Evolutionary conservation across 2,888 invertebrate genomes (phyloP).

Genomic region (Cryptocheilus praepositus): DNA sequence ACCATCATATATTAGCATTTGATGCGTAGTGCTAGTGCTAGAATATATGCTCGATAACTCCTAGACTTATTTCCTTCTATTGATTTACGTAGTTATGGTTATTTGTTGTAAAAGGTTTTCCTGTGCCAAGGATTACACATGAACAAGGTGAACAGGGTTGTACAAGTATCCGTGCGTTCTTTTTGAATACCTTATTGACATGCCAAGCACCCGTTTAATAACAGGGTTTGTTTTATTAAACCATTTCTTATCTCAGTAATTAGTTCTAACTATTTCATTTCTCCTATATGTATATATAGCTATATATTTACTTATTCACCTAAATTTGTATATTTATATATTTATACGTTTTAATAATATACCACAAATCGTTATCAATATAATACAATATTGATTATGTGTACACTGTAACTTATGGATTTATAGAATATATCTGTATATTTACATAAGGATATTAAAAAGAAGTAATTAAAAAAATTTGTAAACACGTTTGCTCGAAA

Average conservation of each 20-base stretch:
- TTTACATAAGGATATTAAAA: conserved; percentile 69
- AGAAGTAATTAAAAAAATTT: conserved; percentile 48
- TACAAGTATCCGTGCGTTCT: conserved; percentile 32
- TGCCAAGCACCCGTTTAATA: conserved; percentile 44
- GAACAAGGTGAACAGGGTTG: conserved; percentile 48
- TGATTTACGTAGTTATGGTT: conserved; percentile 62
- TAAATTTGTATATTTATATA: conserved; percentile 29
- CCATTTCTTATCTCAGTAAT: conserved; percentile 49
- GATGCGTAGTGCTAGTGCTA: conserved; percentile 69
- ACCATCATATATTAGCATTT: conserved; percentile 71
- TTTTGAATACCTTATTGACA: conserved; percentile 39
- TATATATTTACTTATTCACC: conserved; percentile 25
- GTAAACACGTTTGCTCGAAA: conserved; percentile 53
- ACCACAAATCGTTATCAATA: conserved; percentile 71
- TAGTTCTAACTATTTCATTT: conserved; percentile 35
- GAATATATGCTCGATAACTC: conserved; percentile 68
- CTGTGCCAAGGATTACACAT: conserved; percentile 50
- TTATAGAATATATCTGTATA: conserved; percentile 70
- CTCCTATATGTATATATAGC: conserved; percentile 40
- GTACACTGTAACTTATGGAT: conserved; percentile 68
- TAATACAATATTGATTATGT: conserved; percentile 73
- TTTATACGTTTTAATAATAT: conserved; percentile 61
- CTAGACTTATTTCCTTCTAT: conserved; percentile 66
- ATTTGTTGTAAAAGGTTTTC: conserved; percentile 58
- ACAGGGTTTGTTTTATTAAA: conserved; percentile 48